Evolutionary conservation across 2,888 invertebrate genomes (phyloP).

Genomic region (Heliconius sara): DNA sequence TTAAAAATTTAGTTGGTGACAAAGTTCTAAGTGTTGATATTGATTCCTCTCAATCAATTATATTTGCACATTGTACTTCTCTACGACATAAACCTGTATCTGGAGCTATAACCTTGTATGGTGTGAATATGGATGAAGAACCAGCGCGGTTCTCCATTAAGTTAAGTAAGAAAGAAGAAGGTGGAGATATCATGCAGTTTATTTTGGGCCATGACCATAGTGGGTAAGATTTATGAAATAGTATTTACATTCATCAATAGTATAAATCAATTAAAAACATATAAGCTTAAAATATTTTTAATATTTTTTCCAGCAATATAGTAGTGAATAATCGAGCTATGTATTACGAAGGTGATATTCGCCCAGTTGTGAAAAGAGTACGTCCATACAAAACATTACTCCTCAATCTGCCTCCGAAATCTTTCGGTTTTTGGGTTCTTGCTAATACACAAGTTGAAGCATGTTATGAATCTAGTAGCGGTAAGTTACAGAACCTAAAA

Average conservation of each 20-base stretch:
- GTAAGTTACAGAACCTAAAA: constrained; percentile 38
- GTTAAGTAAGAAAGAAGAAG: constrained; percentile 71
- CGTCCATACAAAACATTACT: constrained; percentile 81
- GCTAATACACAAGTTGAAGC: constrained; percentile 86
- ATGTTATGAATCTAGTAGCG: constrained; percentile 66
- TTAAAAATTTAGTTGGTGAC: constrained; percentile 91
- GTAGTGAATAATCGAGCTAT: constrained; percentile 86
- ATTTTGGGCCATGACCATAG: constrained; percentile 74
- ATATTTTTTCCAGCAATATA: constrained; percentile 77
- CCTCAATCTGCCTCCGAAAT: constrained; percentile 86
- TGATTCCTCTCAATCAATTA: constrained; percentile 69
- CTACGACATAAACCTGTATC: constrained; percentile 83
- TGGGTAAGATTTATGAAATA: constrained; percentile 58
- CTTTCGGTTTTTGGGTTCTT: constrained; percentile 90
- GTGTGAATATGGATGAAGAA: constrained; percentile 86
- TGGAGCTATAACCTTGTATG: constrained; percentile 88
- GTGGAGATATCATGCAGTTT: constrained; percentile 84
- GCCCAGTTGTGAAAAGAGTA: constrained; percentile 80
- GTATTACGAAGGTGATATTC: constrained; percentile 83
- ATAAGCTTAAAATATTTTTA: not conserved
- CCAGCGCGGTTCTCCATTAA: constrained; percentile 83
- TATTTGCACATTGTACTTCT: constrained; percentile 89
- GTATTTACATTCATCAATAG: not conserved
- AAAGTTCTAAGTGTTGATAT: constrained; percentile 87
- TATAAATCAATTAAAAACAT: not conserved